Base-by-base conservation (phyloP, 2,888 invertebrate species). In the Drosophila tanythrix region DNA sequence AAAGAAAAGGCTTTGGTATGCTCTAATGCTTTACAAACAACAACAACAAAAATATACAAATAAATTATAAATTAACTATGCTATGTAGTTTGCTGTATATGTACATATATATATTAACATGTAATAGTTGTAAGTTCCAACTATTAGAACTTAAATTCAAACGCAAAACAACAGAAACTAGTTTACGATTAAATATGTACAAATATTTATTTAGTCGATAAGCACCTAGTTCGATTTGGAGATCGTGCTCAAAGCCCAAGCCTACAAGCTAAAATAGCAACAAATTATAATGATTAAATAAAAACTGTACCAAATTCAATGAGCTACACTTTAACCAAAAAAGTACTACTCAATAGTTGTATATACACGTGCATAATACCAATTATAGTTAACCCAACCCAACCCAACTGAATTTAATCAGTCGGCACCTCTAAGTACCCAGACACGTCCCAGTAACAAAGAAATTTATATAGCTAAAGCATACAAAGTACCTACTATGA, bases 1-100 rank as follows among this genome's bases (percentile, higher is more conserved):
- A 81, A 91, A 90, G 69, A 81, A 91, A 91, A 88, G 92, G 93
- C 93, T 93, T 93, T 93, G 93, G 93, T 93, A 93, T 93, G 93
- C 92, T 92, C 92, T 91, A 91, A 93, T 92, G 93, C 93, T 93
- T 93, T 93, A 93, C 92, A 91, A 85, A 65, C 25, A 69, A 62
- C 25, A 69, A 62, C 8, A 70, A 81, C 55, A 66, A 65, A 67
- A 50, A 55, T 40, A 51, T 33, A n/a, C 53, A 57, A 51, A 18
- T 52, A 52, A 53, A 48, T 70, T 8, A 7, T 29, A 21, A 64
- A 52, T 48, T 63, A 57, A 76, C 56, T 63, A 68, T 71, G 58
- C 73, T 64, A 76, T 68, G 74, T 69, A 84, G 76, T 79, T 61
- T 36, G 65, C 63, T 88, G 86, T 88, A 88, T 29, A 88, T 83